These are phyloP conservation scores for Ceyx cyanopectus DNA, from an alignment of 2,113 vertebrate genomes.

Conservation along the genomic window DNA sequence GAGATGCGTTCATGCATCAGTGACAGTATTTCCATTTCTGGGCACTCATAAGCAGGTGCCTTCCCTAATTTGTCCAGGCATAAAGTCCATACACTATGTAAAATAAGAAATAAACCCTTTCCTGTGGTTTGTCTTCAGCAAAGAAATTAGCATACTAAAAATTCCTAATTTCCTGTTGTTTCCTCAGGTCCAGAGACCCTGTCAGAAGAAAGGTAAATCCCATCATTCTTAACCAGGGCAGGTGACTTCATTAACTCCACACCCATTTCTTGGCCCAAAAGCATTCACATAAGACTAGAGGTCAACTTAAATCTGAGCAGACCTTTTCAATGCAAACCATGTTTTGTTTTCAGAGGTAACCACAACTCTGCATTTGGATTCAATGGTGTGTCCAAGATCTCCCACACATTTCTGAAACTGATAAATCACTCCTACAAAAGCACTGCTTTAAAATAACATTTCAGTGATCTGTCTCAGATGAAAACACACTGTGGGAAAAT, in stretches of 20 bases:
- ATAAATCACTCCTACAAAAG: background rate
- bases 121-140: background rate
- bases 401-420: background rate
- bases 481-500: background rate
- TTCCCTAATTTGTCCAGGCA: background rate
- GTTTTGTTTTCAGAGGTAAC: background rate
- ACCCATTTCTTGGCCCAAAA: background rate
- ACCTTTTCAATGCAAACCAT: background rate
- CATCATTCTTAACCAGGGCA: background rate
- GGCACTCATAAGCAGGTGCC: background rate
- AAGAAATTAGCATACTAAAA: background rate
- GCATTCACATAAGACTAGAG: background rate
- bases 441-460: background rate
- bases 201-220: background rate
- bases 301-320: background rate
- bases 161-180: background rate
- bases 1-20: background rate
- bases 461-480: background rate
- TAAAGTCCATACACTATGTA: fast-evolving
- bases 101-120: background rate
- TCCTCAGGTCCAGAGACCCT: fast-evolving
- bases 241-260: background rate
- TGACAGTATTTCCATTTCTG: background rate
- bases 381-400: background rate
- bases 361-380: background rate